These are phyloP conservation scores for Antechinus flavipes DNA, from an alignment of 2,113 vertebrate genomes.

Conservation along the genomic window DNA sequence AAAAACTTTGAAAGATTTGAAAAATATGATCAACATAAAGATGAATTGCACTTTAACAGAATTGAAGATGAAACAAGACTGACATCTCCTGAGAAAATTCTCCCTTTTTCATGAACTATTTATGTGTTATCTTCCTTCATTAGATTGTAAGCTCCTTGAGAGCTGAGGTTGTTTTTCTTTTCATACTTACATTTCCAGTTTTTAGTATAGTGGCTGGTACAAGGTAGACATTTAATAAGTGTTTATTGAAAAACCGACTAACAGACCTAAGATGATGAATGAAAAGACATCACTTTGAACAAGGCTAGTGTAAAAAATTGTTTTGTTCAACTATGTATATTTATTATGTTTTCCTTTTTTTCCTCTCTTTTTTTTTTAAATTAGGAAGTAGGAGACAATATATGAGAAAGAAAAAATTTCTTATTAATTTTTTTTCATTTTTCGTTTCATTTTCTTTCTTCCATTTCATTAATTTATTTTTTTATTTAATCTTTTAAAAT, in stretches of 20 bases:
- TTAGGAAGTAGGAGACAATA: neutral
- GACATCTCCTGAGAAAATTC: neutral
- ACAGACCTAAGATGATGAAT: neutral
- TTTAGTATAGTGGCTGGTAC: neutral
- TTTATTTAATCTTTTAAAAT: neutral
- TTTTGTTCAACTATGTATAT: neutral
- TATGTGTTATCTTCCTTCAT: neutral
- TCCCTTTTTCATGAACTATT: neutral
- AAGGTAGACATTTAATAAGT: neutral
- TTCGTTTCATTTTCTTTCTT: neutral
- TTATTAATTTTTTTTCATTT: neutral
- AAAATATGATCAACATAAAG: neutral
- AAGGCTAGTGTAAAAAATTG: neutral
- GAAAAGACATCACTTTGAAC: neutral
- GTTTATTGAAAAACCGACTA: neutral
- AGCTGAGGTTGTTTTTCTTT: neutral
- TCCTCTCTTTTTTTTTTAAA: neutral
- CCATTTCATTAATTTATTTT: neutral
- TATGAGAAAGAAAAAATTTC: neutral
- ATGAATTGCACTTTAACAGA: neutral
- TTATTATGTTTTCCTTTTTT: neutral
- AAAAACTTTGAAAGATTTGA: neutral
- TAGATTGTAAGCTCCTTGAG: neutral
- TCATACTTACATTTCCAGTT: neutral
- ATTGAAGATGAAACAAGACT: neutral